Conservation (phyloP, 2,797 vertebrate genomes). For the Notamacropus eugenii region DNA sequence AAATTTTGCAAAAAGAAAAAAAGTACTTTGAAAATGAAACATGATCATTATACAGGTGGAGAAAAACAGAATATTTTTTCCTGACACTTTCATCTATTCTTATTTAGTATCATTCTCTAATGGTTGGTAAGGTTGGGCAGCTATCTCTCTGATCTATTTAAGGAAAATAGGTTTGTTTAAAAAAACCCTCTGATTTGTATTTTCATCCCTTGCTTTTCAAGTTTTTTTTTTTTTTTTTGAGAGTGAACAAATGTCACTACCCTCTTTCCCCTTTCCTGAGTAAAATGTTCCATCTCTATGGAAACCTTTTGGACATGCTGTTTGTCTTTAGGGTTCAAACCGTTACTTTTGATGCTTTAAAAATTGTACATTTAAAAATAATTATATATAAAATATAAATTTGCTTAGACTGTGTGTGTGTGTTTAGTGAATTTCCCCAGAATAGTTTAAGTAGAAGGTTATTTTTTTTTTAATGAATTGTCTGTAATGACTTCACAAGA, state of each 20-base stretch:
- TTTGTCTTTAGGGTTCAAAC: conserved; percentile 8
- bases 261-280: neutral
- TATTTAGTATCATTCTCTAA: neutral
- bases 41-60: neutral
- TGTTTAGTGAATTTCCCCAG: neutral
- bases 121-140: neutral
- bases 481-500: neutral
- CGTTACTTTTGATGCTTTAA: conserved; percentile 1
- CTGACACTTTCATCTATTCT: conserved; percentile 25
- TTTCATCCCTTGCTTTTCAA: conserved; percentile 56
- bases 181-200: conserved; percentile 39
- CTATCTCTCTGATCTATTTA: conserved; percentile 44
- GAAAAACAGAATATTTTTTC: conserved; percentile 28
- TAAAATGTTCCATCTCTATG: conserved; percentile 33
- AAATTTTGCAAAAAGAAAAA: conserved; percentile 34
- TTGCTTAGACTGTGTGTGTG: neutral
- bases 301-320: conserved; percentile 34
- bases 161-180: conserved; percentile 15
- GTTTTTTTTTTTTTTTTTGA: conserved; percentile 46
- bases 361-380: neutral
- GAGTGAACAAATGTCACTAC: conserved; percentile 34
- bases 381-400: neutral
- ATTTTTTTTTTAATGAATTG: conserved; percentile 13
- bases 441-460: neutral
- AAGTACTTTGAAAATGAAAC: conserved; percentile 54